Conservation (phyloP, 2,888 invertebrate species). For the Ectropis crepuscularia region DNA sequence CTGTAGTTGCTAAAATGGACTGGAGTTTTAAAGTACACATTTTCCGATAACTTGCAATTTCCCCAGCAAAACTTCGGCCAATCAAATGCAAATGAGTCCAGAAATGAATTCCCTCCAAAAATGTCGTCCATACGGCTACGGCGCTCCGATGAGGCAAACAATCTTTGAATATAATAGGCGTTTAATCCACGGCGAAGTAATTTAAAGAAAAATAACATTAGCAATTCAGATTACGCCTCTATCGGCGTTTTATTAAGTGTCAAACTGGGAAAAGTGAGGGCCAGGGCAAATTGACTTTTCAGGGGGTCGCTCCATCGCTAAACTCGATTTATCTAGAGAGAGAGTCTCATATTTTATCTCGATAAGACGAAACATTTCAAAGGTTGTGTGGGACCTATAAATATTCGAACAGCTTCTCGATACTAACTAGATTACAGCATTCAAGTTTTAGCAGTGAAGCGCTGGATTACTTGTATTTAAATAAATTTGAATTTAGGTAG, state of each 20-base stretch:
- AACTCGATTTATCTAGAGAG: slow-evolving; percentile 64
- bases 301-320: slow-evolving; percentile 56
- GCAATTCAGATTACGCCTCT: slow-evolving; percentile 79
- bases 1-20: no score
- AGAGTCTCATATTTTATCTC: slow-evolving; percentile 54
- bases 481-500: no score
- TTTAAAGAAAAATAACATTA: slow-evolving; percentile 84
- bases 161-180: slow-evolving; percentile 75
- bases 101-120: slow-evolving; percentile 22
- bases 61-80: slow-evolving; percentile 7
- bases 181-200: slow-evolving; percentile 75
- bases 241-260: slow-evolving; percentile 79
- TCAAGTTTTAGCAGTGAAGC: no score
- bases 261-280: slow-evolving; percentile 69
- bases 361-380: slow-evolving; percentile 13
- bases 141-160: slow-evolving; percentile 67
- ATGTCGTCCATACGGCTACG: slow-evolving; percentile 48
- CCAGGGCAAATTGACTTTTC: slow-evolving; percentile 71
- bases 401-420: background rate
- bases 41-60: slow-evolving; percentile 11
- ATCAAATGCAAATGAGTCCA: slow-evolving; percentile 21
- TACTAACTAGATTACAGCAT: background rate
- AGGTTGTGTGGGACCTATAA: slow-evolving; percentile 18
- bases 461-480: no score
- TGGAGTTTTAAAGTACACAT: background rate